These are phyloP conservation scores for Tanaodytes sp. DNA, from an alignment of 2,888 invertebrate species.

Conservation along the genomic window DNA sequence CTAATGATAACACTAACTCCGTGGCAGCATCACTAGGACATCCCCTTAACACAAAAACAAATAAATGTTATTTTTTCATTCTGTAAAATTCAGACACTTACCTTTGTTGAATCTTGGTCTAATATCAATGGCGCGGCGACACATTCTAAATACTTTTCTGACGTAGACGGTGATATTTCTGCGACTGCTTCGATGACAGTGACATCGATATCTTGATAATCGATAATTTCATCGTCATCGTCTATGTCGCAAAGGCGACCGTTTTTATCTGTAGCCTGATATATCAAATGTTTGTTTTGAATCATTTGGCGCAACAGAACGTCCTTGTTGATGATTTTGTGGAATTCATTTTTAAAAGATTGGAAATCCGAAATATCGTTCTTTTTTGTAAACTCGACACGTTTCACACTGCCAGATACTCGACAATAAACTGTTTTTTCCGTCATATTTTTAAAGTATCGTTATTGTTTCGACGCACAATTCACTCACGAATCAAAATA, in stretches of 20 bases:
- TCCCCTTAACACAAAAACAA: too few relatives aligned
- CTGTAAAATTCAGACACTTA: too few relatives aligned
- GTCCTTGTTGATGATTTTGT: background rate
- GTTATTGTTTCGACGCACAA: too few relatives aligned
- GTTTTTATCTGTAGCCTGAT: background rate
- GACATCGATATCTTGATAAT: background rate
- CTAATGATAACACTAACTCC: too few relatives aligned
- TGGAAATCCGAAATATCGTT: background rate
- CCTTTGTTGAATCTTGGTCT: too few relatives aligned
- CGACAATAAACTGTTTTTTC: conserved; percentile 7
- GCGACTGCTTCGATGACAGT: background rate
- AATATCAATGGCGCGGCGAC: too few relatives aligned
- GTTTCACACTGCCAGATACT: background rate
- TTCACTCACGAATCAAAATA: too few relatives aligned
- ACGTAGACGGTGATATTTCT: background rate
- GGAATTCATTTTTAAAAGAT: background rate
- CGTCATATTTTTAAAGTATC: too few relatives aligned
- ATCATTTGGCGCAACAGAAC: background rate
- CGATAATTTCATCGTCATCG: background rate
- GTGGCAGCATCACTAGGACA: too few relatives aligned
- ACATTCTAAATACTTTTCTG: too few relatives aligned
- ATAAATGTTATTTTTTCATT: too few relatives aligned
- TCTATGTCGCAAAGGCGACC: background rate
- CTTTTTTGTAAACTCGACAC: background rate
- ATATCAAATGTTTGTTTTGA: background rate